Conservation (phyloP, 2,113 vertebrate species). For the Cheirogaleus medius region DNA sequence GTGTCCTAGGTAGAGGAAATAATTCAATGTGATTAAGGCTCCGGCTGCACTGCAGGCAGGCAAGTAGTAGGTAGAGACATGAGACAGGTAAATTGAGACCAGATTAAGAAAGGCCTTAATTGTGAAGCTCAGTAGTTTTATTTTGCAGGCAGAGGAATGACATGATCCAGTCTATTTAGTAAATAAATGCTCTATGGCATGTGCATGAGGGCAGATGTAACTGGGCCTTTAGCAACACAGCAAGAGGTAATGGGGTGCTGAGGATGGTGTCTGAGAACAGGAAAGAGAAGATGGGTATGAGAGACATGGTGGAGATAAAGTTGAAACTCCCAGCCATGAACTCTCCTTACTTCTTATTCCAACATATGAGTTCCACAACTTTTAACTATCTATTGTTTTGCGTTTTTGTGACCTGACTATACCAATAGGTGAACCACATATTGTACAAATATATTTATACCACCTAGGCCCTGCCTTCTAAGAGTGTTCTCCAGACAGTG, state of each 20-base stretch:
- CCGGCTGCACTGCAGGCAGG: neutral
- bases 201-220: neutral
- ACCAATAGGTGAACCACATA: neutral
- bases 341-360: neutral
- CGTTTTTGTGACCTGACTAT: neutral
- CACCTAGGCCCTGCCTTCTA: neutral
- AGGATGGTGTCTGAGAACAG: neutral
- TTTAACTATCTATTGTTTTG: neutral
- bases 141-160: neutral
- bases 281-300: neutral
- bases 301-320: neutral
- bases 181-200: neutral
- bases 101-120: neutral
- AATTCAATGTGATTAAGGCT: neutral
- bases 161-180: neutral
- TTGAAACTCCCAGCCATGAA: neutral
- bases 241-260: neutral
- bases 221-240: neutral
- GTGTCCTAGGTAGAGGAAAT: neutral
- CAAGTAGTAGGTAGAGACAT: neutral
- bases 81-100: neutral
- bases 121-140: neutral
- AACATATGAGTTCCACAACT: neutral
- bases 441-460: neutral
- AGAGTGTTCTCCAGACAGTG: neutral